phyloP scores from a whole-genome alignment of 2,113 vertebrate species.

The Gopherus flavomarginatus region DNA sequence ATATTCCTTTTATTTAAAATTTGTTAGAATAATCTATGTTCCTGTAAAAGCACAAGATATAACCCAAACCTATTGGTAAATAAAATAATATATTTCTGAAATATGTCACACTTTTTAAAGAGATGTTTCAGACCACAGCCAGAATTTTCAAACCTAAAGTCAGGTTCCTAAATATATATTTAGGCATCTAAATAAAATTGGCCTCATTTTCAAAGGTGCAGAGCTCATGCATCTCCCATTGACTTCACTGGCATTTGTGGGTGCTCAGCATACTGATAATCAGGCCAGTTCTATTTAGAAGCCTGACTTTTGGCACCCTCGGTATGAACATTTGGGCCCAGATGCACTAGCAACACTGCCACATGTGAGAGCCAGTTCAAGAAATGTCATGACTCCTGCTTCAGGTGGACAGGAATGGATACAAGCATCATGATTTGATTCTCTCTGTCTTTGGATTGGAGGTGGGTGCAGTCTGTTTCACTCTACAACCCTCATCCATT shows the following conservation, averaged over 20 bases:
- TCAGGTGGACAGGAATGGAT: not conserved
- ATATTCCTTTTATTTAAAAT: conserved; percentile 23
- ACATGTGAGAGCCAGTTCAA: not conserved
- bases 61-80: conserved; percentile 6
- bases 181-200: not conserved
- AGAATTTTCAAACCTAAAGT: not conserved
- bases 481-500: not conserved
- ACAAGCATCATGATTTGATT: not conserved
- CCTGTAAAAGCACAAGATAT: conserved; percentile 13
- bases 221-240: not conserved
- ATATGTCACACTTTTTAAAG: not conserved
- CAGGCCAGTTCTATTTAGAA: not conserved
- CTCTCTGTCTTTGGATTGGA: not conserved
- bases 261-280: not conserved
- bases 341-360: not conserved
- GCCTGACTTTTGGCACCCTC: not conserved
- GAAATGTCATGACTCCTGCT: not conserved
- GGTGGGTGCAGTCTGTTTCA: not conserved
- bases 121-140: not conserved
- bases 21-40: not conserved
- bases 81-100: not conserved
- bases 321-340: not conserved
- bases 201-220: not conserved
- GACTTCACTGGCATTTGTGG: not conserved
- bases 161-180: not conserved